Conservation (phyloP, 2,888 invertebrate species). For the Cremastobaeus sp. region DNA sequence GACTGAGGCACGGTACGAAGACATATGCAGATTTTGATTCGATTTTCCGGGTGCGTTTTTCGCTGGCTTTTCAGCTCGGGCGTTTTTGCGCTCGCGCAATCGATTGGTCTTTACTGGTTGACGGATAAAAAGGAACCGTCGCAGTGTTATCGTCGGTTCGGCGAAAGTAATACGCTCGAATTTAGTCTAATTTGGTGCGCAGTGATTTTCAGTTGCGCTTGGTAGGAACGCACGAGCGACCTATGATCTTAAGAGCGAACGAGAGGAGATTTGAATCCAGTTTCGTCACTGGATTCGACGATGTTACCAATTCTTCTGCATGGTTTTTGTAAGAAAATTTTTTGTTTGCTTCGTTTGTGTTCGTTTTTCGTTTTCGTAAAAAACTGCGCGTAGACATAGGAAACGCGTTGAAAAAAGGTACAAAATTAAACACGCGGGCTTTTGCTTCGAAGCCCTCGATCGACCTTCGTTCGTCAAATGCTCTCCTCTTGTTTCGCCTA, state of each 20-base stretch:
- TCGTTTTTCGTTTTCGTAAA: slow-evolving; percentile 8
- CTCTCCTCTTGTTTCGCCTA: slow-evolving; percentile 61
- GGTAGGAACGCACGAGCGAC: slow-evolving; percentile 13
- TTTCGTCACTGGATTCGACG: too few relatives aligned
- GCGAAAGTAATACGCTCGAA: slow-evolving; percentile 32
- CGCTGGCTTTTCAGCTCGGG: background rate
- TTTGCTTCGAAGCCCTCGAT: slow-evolving; percentile 2
- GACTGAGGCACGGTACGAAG: background rate
- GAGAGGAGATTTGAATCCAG: slow-evolving; percentile 37
- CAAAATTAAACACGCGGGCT: slow-evolving; percentile 41
- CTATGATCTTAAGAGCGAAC: slow-evolving; percentile 29
- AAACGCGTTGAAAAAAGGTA: slow-evolving; percentile 41
- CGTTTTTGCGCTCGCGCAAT: slow-evolving; percentile 9
- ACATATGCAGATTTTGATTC: background rate
- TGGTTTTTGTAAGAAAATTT: background rate
- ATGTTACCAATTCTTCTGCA: too few relatives aligned
- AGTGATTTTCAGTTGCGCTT: slow-evolving; percentile 36
- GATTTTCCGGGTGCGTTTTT: background rate
- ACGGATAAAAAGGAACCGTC: slow-evolving; percentile 1
- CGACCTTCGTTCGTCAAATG: slow-evolving; percentile 38
- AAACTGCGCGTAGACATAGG: slow-evolving; percentile 42
- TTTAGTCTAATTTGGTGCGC: slow-evolving; percentile 32
- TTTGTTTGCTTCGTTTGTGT: background rate
- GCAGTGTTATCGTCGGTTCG: slow-evolving; percentile 4
- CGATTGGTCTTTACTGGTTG: slow-evolving; percentile 6